Evolutionary conservation across 2,797 vertebrate species (phyloP).

Genomic region (Syndactyla subalaris): DNA sequence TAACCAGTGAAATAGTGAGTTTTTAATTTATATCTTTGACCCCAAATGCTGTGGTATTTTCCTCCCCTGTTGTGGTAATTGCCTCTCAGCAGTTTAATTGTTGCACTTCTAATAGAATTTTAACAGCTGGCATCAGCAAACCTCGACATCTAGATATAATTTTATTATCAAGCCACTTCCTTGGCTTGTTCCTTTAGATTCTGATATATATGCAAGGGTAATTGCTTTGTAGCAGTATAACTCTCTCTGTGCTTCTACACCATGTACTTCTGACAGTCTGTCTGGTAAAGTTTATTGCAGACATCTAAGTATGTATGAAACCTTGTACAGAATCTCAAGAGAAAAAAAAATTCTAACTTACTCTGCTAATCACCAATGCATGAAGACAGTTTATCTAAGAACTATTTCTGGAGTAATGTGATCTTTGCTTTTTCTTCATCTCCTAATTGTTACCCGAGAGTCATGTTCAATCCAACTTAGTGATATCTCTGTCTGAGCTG

Average conservation of each 20-base stretch:
- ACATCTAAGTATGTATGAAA: not conserved
- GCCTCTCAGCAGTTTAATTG: not conserved
- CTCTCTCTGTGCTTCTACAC: not conserved
- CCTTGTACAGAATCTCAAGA: not conserved
- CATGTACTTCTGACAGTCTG: not conserved
- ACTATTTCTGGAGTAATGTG: not conserved
- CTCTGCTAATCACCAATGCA: not conserved
- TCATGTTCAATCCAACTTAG: not conserved
- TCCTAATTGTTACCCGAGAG: not conserved
- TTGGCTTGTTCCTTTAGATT: not conserved
- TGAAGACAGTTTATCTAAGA: slow-evolving; percentile 16
- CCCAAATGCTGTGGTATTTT: not conserved
- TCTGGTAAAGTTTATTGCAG: not conserved
- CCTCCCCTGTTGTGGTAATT: not conserved
- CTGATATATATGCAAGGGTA: not conserved
- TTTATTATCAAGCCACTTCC: not conserved
- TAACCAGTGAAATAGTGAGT: not conserved
- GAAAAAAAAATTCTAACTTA: not conserved
- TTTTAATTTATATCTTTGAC: not conserved
- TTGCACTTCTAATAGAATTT: not conserved
- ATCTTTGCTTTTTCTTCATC: slow-evolving; percentile 1
- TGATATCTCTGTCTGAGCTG: not conserved
- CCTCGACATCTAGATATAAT: not conserved
- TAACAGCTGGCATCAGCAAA: not conserved
- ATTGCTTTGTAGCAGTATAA: not conserved